Conservation (phyloP, 2,888 invertebrate genomes). For the Patella depressa region DNA sequence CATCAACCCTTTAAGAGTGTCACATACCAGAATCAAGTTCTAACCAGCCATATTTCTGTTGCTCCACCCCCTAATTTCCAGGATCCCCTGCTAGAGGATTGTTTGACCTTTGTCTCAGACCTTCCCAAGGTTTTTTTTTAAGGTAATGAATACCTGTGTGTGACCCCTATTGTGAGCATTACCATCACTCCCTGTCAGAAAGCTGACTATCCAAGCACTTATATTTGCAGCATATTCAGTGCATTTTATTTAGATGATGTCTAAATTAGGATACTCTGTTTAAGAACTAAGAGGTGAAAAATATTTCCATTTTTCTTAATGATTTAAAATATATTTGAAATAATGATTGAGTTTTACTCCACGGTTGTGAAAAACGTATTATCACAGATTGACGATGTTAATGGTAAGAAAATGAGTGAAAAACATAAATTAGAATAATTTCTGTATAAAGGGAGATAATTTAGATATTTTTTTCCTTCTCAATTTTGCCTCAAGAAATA, state of each 20-base stretch:
- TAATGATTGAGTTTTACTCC: neutral
- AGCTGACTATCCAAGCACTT: too few species aligned
- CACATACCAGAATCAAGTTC: conserved; percentile 35
- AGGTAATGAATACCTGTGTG: conserved; percentile 46
- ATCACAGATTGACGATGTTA: neutral
- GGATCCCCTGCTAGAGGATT: conserved; percentile 54
- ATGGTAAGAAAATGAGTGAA: neutral
- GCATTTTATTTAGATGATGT: too few species aligned
- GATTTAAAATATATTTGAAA: neutral
- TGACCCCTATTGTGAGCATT: conserved; percentile 61
- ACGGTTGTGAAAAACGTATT: neutral
- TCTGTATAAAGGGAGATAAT: neutral
- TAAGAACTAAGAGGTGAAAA: too few species aligned
- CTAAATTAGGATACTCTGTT: too few species aligned
- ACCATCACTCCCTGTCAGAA: conserved; percentile 41
- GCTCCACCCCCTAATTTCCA: conserved; percentile 46
- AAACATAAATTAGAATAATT: neutral
- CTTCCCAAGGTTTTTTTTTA: conserved; percentile 59
- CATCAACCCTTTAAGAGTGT: conserved; percentile 41
- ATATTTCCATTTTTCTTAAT: too few species aligned
- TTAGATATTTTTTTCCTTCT: neutral
- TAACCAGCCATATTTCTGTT: conserved; percentile 49
- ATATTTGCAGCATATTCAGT: too few species aligned
- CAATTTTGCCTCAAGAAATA: too few species aligned
- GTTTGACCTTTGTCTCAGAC: conserved; percentile 60